phyloP scores from a whole-genome alignment of 53 echinoderm and acorn worm genomes.

The Holothuria leucospilota region DNA sequence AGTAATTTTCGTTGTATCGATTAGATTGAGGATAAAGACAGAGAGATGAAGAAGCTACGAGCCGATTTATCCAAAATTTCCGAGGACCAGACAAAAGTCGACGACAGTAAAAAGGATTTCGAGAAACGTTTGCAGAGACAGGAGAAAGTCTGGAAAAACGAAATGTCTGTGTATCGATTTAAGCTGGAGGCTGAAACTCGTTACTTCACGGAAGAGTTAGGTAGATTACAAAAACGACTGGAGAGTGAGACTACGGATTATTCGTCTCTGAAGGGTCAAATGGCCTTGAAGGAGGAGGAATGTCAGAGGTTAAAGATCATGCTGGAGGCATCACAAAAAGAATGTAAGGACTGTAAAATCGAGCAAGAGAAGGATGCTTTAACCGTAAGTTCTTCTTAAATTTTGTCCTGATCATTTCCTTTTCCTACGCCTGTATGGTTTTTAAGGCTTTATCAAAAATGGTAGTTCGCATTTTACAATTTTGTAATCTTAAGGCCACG shows the following conservation, averaged over 20 bases:
- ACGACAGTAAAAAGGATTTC: constrained; percentile 15
- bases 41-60: constrained; percentile 47
- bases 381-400: constrained; percentile 51
- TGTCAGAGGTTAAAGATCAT: constrained; percentile 61
- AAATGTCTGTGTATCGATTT: constrained; percentile 83
- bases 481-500: no score
- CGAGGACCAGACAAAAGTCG: not conserved
- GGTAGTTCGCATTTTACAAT: no score
- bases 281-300: constrained; percentile 60
- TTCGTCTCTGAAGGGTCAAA: constrained; percentile 69
- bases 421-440: not conserved
- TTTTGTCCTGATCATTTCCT: not conserved
- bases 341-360: constrained; percentile 55
- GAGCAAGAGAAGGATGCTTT: constrained; percentile 77
- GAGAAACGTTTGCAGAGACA: constrained; percentile 74
- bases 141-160: constrained; percentile 93
- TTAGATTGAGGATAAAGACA: constrained; percentile 92
- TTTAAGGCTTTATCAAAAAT: no score
- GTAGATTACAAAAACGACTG: constrained; percentile 71
- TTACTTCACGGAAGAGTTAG: constrained; percentile 91
- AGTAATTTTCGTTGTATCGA: no score
- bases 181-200: constrained; percentile 92
- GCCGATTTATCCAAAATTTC: constrained; percentile 47
- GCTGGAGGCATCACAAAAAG: constrained; percentile 61
- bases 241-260: constrained; percentile 83